Percentiles rank a stretch among this genome's conserved stretches.
Conservation (phyloP, 2,888 invertebrate genomes). For the Drosophila lacicola region DNA sequence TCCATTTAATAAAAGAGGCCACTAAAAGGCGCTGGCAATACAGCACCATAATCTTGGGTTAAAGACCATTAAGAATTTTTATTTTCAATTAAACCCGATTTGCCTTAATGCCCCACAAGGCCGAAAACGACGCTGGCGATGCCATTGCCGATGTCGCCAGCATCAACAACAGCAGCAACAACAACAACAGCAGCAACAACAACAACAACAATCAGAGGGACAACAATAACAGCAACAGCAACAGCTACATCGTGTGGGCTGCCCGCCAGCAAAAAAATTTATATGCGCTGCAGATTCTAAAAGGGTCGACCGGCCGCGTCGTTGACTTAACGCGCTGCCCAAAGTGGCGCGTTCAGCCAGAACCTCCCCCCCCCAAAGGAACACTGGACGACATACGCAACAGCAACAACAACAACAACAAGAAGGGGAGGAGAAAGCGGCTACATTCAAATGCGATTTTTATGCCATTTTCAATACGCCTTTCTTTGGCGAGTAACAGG, state of each 20-base stretch:
- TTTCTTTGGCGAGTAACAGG: slow-evolving; percentile 34
- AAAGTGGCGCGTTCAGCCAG: slow-evolving; percentile 62
- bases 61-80: slow-evolving; percentile 83
- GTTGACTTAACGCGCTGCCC: slow-evolving; percentile 74
- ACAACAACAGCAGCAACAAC: slow-evolving; percentile 39
- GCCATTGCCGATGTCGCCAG: slow-evolving; percentile 34
- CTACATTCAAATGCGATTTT: slow-evolving; percentile 82
- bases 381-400: slow-evolving; percentile 33
- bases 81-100: slow-evolving; percentile 83
- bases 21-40: slow-evolving; percentile 76
- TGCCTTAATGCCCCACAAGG: slow-evolving; percentile 81
- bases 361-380: slow-evolving; percentile 52
- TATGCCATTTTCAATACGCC: slow-evolving; percentile 81
- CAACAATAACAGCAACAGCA: slow-evolving; percentile 33
- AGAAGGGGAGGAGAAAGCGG: slow-evolving; percentile 14
- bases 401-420: slow-evolving; percentile 20
- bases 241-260: slow-evolving; percentile 53
- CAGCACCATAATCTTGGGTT: slow-evolving; percentile 81
- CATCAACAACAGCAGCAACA: slow-evolving; percentile 50
- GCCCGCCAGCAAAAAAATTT: slow-evolving; percentile 61
- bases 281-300: slow-evolving; percentile 80
- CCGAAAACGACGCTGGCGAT: slow-evolving; percentile 67
- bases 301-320: slow-evolving; percentile 73
- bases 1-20: slow-evolving; percentile 71
- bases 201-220: slow-evolving; percentile 27